Percentiles rank a stretch among this genome's conserved stretches.
These are phyloP conservation scores for Sylvilagus floridanus DNA, from an alignment of 2,797 vertebrate species.

Conservation along the genomic window DNA sequence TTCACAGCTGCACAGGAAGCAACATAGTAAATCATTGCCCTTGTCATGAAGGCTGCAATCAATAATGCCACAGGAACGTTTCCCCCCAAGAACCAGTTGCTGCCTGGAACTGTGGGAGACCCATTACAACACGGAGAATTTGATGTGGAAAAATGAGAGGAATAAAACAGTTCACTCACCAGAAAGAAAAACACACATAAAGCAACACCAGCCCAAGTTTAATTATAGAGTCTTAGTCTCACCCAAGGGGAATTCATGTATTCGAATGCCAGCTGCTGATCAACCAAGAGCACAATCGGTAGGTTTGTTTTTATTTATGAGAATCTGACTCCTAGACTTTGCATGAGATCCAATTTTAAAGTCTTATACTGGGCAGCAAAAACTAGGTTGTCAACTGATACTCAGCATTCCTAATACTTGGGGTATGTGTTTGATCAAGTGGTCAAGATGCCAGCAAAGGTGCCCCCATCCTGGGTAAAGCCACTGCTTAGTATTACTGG, in stretches of 20 bases:
- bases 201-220: slow-evolving; percentile 61
- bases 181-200: slow-evolving; percentile 67
- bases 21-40: slow-evolving; percentile 83
- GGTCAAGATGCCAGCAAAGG: too few species aligned
- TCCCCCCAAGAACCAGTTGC: slow-evolving; percentile 79
- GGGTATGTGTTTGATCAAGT: background rate
- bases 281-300: slow-evolving; percentile 35
- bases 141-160: slow-evolving; percentile 75
- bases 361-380: slow-evolving; percentile 7
- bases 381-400: background rate
- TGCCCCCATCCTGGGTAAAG: too few species aligned
- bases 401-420: background rate
- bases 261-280: slow-evolving; percentile 70
- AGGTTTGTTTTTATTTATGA: slow-evolving; percentile 19
- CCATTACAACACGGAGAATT: slow-evolving; percentile 66
- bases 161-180: slow-evolving; percentile 71
- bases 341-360: slow-evolving; percentile 54
- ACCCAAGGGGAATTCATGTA: slow-evolving; percentile 65
- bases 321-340: slow-evolving; percentile 33
- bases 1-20: slow-evolving; percentile 81
- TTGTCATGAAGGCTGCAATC: slow-evolving; percentile 83
- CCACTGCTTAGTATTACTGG: too few species aligned
- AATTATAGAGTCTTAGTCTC: slow-evolving; percentile 79
- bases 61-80: slow-evolving; percentile 82
- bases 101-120: slow-evolving; percentile 77